phyloP scores from a whole-genome alignment of 2,888 invertebrate genomes.

The Drosophila neonasuta region DNA sequence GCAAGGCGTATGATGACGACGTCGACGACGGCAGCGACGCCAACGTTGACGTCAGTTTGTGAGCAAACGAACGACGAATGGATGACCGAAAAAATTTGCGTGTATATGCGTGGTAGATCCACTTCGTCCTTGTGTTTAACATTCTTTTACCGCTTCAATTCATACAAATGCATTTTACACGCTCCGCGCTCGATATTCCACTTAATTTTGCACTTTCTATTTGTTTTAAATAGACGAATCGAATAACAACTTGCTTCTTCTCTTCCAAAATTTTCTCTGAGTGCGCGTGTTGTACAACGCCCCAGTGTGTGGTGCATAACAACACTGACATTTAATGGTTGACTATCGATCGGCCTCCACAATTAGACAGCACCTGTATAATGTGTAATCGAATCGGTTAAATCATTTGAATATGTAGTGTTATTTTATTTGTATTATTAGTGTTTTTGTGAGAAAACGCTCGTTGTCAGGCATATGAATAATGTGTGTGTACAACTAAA shows the following conservation, averaged over 20 bases:
- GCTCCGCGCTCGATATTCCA: slow-evolving; percentile 31
- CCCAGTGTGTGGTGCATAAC: background rate
- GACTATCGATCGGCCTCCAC: slow-evolving; percentile 22
- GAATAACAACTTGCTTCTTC: slow-evolving; percentile 60
- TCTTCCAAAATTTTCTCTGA: slow-evolving; percentile 62
- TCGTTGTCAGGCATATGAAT: too few species aligned
- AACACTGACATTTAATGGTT: slow-evolving; percentile 3
- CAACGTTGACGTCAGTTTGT: slow-evolving; percentile 63
- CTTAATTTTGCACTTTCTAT: slow-evolving; percentile 50
- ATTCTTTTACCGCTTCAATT: slow-evolving; percentile 49
- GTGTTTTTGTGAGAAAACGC: too few species aligned
- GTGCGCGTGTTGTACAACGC: slow-evolving; percentile 35
- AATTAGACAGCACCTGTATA: background rate
- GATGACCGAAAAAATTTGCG: slow-evolving; percentile 70
- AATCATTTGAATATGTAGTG: background rate
- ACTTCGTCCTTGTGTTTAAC: slow-evolving; percentile 43
- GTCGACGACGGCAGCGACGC: slow-evolving; percentile 58
- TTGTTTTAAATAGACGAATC: slow-evolving; percentile 47
- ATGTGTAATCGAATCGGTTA: background rate
- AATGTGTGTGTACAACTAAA: too few species aligned
- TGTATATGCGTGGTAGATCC: slow-evolving; percentile 57
- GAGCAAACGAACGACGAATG: slow-evolving; percentile 41
- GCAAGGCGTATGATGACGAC: slow-evolving; percentile 59
- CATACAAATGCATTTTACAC: slow-evolving; percentile 58
- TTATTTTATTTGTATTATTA: background rate